phyloP scores from a whole-genome alignment of 2,888 invertebrate genomes.

The Dichetophora obliterata region DNA sequence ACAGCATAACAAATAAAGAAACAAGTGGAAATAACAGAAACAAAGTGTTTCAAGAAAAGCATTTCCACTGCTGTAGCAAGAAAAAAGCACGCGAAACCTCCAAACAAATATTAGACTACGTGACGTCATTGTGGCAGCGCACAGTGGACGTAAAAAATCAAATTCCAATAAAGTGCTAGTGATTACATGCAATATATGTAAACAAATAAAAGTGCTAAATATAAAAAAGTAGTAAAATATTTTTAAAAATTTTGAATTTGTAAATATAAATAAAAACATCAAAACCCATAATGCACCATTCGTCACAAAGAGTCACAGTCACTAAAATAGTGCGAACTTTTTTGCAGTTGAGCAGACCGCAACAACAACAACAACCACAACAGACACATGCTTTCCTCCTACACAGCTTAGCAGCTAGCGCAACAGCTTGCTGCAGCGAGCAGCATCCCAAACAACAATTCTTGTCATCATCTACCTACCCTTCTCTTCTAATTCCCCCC shows the following conservation, averaged over 20 bases:
- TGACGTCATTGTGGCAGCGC: constrained; percentile 46
- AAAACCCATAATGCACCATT: constrained; percentile 25
- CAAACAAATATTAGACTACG: neutral
- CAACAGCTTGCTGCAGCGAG: neutral
- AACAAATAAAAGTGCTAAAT: neutral
- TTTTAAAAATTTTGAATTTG: no score
- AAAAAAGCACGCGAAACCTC: neutral
- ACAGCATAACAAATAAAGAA: constrained; percentile 4
- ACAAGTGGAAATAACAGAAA: neutral
- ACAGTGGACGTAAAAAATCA: neutral
- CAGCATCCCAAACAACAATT: constrained; percentile 34
- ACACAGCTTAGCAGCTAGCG: neutral
- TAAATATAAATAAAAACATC: neutral
- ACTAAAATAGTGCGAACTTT: constrained; percentile 31
- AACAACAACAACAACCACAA: neutral
- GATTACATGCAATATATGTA: neutral
- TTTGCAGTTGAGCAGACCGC: constrained; percentile 30
- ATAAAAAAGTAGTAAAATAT: neutral
- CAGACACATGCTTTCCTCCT: constrained; percentile 8
- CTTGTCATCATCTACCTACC: constrained; percentile 20
- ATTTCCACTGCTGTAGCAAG: neutral
- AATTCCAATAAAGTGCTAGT: neutral
- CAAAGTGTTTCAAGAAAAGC: constrained; percentile 12
- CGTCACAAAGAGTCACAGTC: constrained; percentile 12
- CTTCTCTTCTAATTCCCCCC: neutral